Evolutionary conservation across 1,140 invertebrate genomes (phyloP).

Genomic region (Holotrichia oblita): DNA sequence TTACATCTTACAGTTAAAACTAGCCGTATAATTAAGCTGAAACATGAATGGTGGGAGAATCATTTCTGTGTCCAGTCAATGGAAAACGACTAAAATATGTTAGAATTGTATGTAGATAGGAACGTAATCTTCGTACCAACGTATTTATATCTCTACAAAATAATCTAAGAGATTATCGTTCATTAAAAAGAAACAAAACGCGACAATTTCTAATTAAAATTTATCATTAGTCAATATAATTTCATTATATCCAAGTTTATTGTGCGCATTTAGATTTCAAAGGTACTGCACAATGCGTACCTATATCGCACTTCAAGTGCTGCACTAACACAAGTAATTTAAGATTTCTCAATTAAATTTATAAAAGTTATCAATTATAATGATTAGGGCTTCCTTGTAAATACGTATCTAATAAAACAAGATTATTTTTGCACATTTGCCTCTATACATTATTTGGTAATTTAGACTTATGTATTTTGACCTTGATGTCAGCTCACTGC

Average conservation of each 20-base stretch:
- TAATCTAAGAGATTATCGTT: no score
- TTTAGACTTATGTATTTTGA: neutral
- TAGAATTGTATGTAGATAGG: neutral
- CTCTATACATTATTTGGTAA: neutral
- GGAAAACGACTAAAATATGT: constrained; percentile 9
- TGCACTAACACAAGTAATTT: neutral
- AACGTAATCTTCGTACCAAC: neutral
- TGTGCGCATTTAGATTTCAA: neutral
- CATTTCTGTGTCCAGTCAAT: constrained; percentile 26
- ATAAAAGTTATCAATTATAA: neutral
- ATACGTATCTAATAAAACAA: no score
- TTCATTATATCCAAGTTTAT: neutral
- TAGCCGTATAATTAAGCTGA: constrained; percentile 12
- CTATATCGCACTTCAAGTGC: neutral
- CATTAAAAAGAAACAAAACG: no score
- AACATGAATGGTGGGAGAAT: neutral
- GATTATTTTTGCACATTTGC: neutral
- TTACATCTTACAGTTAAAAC: constrained; percentile 24
- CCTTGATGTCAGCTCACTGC: neutral
- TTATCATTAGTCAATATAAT: no score
- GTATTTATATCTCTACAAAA: neutral
- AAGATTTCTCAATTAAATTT: neutral
- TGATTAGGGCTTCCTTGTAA: no score
- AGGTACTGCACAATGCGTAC: neutral
- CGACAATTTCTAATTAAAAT: no score